Evolutionary conservation across 2,888 invertebrate species (phyloP).

Genomic region (Amiota mariae): DNA sequence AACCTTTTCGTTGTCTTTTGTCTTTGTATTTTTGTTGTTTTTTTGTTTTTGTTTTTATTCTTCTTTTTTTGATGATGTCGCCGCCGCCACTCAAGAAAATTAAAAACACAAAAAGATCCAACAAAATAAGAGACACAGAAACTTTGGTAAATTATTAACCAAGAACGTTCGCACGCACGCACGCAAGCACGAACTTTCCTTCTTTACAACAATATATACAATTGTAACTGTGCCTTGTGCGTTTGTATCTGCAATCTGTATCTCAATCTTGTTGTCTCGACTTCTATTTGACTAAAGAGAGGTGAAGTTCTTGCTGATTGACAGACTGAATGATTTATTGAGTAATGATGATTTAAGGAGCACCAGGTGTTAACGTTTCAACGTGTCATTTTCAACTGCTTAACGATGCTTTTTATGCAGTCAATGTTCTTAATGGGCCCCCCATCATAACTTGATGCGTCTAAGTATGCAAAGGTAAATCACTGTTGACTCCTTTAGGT

Average conservation of each 20-base stretch:
- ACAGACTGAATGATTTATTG: no score
- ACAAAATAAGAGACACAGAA: neutral
- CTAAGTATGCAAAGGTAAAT: neutral
- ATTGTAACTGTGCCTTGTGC: no score
- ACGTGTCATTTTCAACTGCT: slow-evolving; percentile 47
- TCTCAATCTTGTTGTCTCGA: no score
- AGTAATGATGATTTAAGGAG: no score
- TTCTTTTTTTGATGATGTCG: slow-evolving; percentile 3
- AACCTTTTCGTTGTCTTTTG: slow-evolving; percentile 4
- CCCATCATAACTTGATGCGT: no score
- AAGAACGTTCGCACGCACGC: no score
- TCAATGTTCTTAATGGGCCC: neutral
- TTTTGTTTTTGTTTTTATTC: neutral
- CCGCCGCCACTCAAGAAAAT: slow-evolving; percentile 58
- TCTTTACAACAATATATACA: no score
- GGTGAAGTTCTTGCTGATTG: no score
- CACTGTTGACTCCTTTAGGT: neutral
- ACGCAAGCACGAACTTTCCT: no score
- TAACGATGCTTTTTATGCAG: slow-evolving; percentile 4
- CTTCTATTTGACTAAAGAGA: no score
- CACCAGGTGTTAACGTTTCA: slow-evolving; percentile 56
- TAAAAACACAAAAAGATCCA: slow-evolving; percentile 38
- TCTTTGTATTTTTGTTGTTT: neutral
- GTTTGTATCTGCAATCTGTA: no score
- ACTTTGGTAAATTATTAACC: no score